Conservation (phyloP, 1,140 invertebrate genomes). For the Ericerus pela region DNA sequence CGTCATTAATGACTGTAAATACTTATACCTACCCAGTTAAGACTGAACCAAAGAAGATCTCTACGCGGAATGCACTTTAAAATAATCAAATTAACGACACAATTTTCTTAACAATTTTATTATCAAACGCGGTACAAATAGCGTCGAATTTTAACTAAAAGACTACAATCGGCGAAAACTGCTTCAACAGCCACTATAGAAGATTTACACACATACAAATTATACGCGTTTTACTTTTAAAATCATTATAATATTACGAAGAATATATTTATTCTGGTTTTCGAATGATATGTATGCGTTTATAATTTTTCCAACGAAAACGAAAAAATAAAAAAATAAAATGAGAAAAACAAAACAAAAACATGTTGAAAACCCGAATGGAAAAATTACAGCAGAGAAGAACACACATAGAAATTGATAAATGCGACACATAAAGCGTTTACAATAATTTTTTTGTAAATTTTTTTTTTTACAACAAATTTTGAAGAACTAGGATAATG, state of each 20-base stretch:
- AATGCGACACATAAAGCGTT: constrained; percentile 8
- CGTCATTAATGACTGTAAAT: no score
- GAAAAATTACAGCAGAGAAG: neutral
- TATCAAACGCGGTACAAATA: constrained; percentile 9
- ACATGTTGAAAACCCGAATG: neutral
- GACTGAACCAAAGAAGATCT: no score
- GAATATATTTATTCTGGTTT: no score
- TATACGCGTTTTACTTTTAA: no score
- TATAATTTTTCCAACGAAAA: neutral
- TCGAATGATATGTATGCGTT: constrained; percentile 2
- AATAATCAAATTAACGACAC: neutral
- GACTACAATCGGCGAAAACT: constrained; percentile 10
- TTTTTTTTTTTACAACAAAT: neutral
- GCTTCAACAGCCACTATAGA: constrained; percentile 6
- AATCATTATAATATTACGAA: no score
- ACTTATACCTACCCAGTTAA: no score
- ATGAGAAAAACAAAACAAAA: neutral
- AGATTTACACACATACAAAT: constrained; percentile 4
- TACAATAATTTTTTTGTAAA: constrained; percentile 4
- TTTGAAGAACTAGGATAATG: neutral
- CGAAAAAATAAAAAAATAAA: neutral
- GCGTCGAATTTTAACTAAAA: constrained; percentile 5
- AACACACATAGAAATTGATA: constrained; percentile 8
- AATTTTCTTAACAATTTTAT: constrained; percentile 8
- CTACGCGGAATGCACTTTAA: no score